Base-by-base conservation (phyloP, 1,140 invertebrate species). In the Chrysomallon squamiferum region DNA sequence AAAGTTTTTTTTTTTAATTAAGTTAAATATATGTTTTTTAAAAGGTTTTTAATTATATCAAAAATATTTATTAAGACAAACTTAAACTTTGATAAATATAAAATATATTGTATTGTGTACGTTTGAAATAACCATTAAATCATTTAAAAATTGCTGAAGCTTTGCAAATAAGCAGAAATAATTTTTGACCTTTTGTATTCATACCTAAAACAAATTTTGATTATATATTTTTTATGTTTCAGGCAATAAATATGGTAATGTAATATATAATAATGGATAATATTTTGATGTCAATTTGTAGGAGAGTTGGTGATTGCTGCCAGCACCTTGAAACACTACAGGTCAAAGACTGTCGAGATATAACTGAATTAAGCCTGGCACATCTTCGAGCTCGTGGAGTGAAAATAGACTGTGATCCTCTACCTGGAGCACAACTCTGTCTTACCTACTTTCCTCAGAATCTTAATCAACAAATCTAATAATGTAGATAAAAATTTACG, bases 301-400 rank as follows among this genome's bases (percentile, higher is more conserved):
- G 83, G 50, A 60, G 80, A 49, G 49, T 84, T 59, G 80, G 70
- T 35, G 79, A 83, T 69, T 83, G 82, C 61, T 81, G 78, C 47
- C 56, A 58, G 18, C 58, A 65, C 11, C 66, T 84, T 27, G 66
- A 79, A 65, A 65, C 54, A 18, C 50, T 84, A 45, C 71, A 79
- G 62, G 73, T 83, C 2, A 60, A 72, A 38, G 83, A 84, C 38
- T 84, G 83, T 68, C 62, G 79, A n/a, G 76, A 79, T 68, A 72
- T 84, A 6, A 82, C 76, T 20, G 83, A 84, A 62, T 49, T 59
- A 11, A 79, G 75, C 57, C 52, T 84, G 18, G 67, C 50, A 33
- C 60, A 45, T 32, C 59, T 79, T 15, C 62, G 77, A 15, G 43
- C 47, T 6, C 54, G 61, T 20, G 68, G 68, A 38, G 69, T 79